phyloP scores from a whole-genome alignment of 2,888 invertebrate genomes.

The Agrochola macilenta region DNA sequence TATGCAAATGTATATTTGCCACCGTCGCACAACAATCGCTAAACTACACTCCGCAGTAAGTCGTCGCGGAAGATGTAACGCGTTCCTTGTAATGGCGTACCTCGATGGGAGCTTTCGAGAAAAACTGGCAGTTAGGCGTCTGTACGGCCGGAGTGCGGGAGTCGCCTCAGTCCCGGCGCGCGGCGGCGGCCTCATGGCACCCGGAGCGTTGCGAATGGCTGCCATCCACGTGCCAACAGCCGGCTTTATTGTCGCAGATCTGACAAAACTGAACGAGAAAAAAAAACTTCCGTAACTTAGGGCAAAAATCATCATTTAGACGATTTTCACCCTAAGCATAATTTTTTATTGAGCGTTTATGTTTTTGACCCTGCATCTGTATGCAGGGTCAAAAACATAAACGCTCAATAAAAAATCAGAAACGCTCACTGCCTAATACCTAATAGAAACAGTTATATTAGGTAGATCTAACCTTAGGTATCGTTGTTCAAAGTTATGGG shows the following conservation, averaged over 20 bases:
- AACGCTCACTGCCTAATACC: too few relatives aligned
- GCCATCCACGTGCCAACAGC: slow-evolving; percentile 58
- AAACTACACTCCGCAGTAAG: slow-evolving; percentile 1
- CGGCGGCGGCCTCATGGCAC: slow-evolving; percentile 28
- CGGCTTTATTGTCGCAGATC: slow-evolving; percentile 41
- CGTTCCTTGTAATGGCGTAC: slow-evolving; percentile 69
- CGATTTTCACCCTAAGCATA: too few relatives aligned
- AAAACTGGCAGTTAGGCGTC: slow-evolving; percentile 55
- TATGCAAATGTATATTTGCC: neutral
- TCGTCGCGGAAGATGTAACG: slow-evolving; percentile 39
- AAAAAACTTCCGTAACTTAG: neutral
- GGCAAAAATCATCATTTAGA: neutral
- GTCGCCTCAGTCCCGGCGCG: neutral
- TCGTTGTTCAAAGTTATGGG: neutral
- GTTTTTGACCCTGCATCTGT: neutral
- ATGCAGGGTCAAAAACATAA: too few relatives aligned
- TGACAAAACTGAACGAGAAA: neutral
- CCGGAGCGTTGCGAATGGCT: slow-evolving; percentile 63
- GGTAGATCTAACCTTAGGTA: neutral
- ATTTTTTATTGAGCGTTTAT: neutral
- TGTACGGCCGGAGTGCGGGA: slow-evolving; percentile 20
- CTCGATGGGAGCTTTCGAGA: slow-evolving; percentile 67
- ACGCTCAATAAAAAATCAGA: too few relatives aligned
- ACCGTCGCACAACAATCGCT: slow-evolving; percentile 26
- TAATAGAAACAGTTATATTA: too few relatives aligned